Base-by-base conservation (phyloP, 1,140 invertebrate species). In the Hyles vespertilio region DNA sequence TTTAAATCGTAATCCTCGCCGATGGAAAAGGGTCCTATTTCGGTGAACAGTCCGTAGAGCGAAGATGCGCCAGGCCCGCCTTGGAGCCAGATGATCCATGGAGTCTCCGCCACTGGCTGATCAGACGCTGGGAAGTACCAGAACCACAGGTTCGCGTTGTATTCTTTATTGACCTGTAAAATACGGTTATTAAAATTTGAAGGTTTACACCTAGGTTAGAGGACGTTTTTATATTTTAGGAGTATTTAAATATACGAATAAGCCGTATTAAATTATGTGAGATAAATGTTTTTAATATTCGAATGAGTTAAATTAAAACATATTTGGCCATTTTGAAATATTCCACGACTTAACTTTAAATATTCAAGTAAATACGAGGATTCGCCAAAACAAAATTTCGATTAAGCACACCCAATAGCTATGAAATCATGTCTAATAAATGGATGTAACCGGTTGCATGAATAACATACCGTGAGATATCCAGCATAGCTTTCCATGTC, bases 11-110 rank as follows among this genome's bases (percentile, higher is more conserved):
- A 63, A 32, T 84, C 70, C 0, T 75, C 69, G 34, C 83, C 87
- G 3, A 91, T 85, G 40, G 71, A 69, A 64, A 92, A 91, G 2
- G 91, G 91, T 34, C 93, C 94, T 69, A 94, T 91, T 85, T 95
- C 94, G 2, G 89, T 89, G 78, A 96, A 96, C 3, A 95, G 81
- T 0, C 93, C 94, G 68, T 94, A 94, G 5, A 95, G 70, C 0
- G 94, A 94, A 0, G 91, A 89, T 0, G 92, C 92, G 2, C 94
- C 94, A 2, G 94, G 95, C 0, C 89, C 91, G 52, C 95, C 96
- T 89, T 97, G 95, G 1, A 97, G 90, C 96, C 96, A 98, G 10
- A 97, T 79, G 10, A 97, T 86, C 62, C 97, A 91, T 1, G 96
- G 95, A 2, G 93, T 93, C 7, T 89, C 80, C 69, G 90, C 77